Conservation (phyloP, 1,140 invertebrate genomes). For the Achroia grisella region DNA sequence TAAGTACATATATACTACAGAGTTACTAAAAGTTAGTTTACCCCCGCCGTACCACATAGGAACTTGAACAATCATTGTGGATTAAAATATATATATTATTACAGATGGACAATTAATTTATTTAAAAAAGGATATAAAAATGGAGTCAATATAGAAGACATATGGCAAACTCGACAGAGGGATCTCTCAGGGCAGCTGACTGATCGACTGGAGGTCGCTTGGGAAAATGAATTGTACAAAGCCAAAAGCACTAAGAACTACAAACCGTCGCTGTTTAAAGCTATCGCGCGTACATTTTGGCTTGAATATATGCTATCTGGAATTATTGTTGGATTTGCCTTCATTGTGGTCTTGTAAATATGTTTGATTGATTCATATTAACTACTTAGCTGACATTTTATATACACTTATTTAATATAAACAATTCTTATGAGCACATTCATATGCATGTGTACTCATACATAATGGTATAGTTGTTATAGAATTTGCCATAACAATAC, state of each 20-base stretch:
- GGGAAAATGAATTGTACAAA: conserved; percentile 61
- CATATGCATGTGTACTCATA: too few species aligned
- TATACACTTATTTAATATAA: too few species aligned
- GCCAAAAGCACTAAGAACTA: conserved; percentile 26
- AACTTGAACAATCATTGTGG: background rate
- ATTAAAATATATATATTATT: conserved; percentile 9
- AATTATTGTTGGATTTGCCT: conserved; percentile 44
- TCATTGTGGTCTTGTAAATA: conserved; percentile 41
- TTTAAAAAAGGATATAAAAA: conserved; percentile 59
- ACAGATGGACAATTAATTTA: conserved; percentile 53
- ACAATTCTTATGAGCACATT: too few species aligned
- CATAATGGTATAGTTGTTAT: too few species aligned
- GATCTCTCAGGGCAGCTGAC: conserved; percentile 75
- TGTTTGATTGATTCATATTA: too few species aligned
- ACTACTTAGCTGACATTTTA: too few species aligned
- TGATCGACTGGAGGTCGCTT: conserved; percentile 73
- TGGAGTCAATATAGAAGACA: conserved; percentile 74
- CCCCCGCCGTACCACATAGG: too few species aligned
- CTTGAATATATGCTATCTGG: conserved; percentile 59
- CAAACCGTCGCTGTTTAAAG: conserved; percentile 63
- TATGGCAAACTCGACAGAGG: conserved; percentile 74
- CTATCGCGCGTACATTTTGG: conserved; percentile 69
- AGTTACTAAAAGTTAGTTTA: too few species aligned
- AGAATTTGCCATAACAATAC: too few species aligned
- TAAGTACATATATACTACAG: too few species aligned